A percentile compares a stretch with the other conserved stretches of the same genome.
Evolutionary conservation across 2,113 vertebrate species (phyloP).

Genomic region (Phaethon lepturus): DNA sequence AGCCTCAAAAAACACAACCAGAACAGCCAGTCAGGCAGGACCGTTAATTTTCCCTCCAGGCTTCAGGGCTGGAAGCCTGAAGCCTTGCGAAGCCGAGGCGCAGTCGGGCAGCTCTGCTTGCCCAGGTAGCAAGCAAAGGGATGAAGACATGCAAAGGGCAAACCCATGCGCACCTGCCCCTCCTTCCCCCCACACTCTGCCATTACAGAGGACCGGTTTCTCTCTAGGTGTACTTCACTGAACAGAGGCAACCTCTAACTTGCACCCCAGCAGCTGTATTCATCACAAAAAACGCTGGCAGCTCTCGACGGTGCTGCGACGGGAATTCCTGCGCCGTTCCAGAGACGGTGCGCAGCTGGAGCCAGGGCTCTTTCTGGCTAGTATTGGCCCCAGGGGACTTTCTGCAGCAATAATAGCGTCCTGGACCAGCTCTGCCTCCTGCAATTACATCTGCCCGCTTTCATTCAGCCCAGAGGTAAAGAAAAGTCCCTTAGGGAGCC

Average conservation of each 20-base stretch:
- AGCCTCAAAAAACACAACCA: background rate
- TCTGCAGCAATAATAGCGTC: background rate
- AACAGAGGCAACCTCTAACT: background rate
- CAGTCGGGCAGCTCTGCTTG: rapidly evolving
- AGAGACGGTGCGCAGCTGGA: background rate
- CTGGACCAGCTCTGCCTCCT: background rate
- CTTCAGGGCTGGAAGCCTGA: background rate
- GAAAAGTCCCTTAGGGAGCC: background rate
- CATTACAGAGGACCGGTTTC: background rate
- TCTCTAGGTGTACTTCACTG: too few species aligned
- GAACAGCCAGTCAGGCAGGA: background rate
- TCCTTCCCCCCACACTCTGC: background rate
- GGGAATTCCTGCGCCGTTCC: background rate
- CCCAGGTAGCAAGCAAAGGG: background rate
- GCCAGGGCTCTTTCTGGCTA: background rate
- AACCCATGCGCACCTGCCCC: background rate
- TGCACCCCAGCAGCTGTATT: background rate
- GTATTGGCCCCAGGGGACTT: background rate
- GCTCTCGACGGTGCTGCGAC: rapidly evolving
- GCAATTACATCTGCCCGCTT: background rate
- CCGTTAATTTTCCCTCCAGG: background rate
- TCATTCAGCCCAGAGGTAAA: background rate
- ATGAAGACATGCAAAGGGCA: background rate
- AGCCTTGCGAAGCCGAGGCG: background rate
- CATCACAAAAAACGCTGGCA: background rate